Conservation (phyloP, 2,797 vertebrate species). For the Psittacula derbiana region DNA sequence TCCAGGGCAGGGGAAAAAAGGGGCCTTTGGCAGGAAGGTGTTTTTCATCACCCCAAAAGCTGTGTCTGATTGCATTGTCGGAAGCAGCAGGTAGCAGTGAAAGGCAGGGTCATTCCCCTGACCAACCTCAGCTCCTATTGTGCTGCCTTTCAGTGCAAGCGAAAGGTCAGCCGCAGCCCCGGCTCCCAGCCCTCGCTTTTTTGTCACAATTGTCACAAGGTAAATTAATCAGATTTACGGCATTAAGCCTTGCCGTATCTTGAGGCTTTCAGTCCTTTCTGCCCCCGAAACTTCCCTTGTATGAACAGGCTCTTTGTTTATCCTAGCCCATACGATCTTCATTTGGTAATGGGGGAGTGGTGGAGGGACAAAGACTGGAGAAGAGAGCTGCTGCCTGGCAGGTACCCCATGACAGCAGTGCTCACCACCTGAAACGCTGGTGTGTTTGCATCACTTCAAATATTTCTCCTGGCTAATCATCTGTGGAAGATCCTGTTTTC, state of each 20-base stretch:
- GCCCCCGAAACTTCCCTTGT: slow-evolving; percentile 11
- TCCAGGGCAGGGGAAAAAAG: slow-evolving; percentile 16
- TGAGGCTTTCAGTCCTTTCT: slow-evolving; percentile 68
- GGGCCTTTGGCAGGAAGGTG: slow-evolving; percentile 57
- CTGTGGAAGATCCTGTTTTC: neutral
- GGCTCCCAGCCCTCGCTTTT: slow-evolving; percentile 81
- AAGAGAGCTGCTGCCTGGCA: neutral
- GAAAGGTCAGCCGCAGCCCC: slow-evolving; percentile 87
- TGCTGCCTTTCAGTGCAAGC: slow-evolving; percentile 75
- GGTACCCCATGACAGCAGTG: rapidly evolving
- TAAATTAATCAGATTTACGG: slow-evolving; percentile 82
- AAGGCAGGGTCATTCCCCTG: slow-evolving; percentile 78
- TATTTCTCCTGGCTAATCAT: neutral
- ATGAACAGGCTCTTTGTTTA: slow-evolving; percentile 65
- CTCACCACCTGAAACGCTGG: neutral
- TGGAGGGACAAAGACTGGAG: neutral
- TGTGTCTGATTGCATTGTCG: slow-evolving; percentile 92
- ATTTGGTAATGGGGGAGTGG: neutral
- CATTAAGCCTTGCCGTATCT: slow-evolving; percentile 70
- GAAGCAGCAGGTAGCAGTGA: slow-evolving; percentile 94
- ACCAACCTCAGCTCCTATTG: slow-evolving; percentile 78
- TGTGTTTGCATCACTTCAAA: neutral
- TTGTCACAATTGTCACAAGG: slow-evolving; percentile 81
- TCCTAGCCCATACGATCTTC: slow-evolving; percentile 21
- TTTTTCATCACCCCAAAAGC: slow-evolving; percentile 90